Conservation (phyloP, 2,797 vertebrate species). For the Mallotus villosus region DNA sequence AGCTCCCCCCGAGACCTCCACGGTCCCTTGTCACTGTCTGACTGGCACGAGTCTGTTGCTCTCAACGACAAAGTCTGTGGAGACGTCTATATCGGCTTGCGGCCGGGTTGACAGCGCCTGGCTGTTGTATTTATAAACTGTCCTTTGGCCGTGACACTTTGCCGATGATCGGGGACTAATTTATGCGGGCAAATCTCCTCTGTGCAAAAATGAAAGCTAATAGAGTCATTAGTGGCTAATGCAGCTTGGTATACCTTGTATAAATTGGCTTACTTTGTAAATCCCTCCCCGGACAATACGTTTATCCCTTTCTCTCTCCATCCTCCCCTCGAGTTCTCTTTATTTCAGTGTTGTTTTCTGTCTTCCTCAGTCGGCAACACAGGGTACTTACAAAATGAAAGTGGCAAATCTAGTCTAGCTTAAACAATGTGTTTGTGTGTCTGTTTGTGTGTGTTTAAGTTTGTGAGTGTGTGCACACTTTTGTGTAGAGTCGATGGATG, state of each 20-base stretch:
- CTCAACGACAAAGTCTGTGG: conserved; percentile 99
- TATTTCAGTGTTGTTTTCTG: conserved; percentile 5
- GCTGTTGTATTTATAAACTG: conserved; percentile 99
- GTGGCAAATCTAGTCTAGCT: conserved; percentile 50
- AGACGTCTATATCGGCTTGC: conserved; percentile 99
- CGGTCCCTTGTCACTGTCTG: conserved; percentile 92
- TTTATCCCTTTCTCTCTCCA: conserved; percentile 54
- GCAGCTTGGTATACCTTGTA: conserved; percentile 96
- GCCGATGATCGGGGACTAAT: conserved; percentile 98
- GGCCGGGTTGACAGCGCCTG: conserved; percentile 93
- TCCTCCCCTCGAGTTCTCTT: conserved; percentile 2
- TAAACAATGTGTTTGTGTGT: conserved; percentile 25
- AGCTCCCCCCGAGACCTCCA: conserved; percentile 86
- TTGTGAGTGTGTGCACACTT: background rate
- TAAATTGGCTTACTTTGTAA: conserved; percentile 99
- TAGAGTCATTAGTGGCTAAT: conserved; percentile 99
- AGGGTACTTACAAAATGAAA: conserved; percentile 42
- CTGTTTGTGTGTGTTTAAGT: conserved; percentile 3
- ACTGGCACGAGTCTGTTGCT: conserved; percentile 99
- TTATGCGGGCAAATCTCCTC: conserved; percentile 99
- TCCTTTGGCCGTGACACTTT: conserved; percentile 99
- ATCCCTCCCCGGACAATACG: conserved; percentile 85
- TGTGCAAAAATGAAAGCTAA: conserved; percentile 99
- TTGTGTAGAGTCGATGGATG: conserved; percentile 51
- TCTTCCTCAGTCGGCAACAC: conserved; percentile 17